phyloP scores from a whole-genome alignment of 2,888 invertebrate species.

The Auanema freiburgensis region DNA sequence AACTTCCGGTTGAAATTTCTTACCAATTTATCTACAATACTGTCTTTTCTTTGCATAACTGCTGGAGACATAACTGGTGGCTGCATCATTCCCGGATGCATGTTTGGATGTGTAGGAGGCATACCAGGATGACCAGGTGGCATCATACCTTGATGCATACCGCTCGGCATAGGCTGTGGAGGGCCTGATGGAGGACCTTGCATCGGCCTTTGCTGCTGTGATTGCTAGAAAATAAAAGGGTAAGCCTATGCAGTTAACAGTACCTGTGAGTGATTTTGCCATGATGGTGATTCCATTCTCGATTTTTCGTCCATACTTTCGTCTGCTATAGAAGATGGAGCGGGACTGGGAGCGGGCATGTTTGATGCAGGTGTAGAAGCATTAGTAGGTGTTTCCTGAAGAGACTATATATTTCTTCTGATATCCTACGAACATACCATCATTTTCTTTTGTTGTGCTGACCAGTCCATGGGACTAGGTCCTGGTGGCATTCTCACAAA shows the following conservation, averaged over 20 bases:
- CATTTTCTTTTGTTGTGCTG: constrained; percentile 28
- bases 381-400: constrained; percentile 22
- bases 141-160: constrained; percentile 14
- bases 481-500: constrained; percentile 50
- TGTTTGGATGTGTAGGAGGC: too few relatives aligned
- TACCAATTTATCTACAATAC: constrained; percentile 29
- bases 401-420: neutral
- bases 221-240: neutral
- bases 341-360: constrained; percentile 38
- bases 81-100: constrained; percentile 21
- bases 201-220: too few relatives aligned
- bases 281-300: constrained; percentile 22
- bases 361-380: constrained; percentile 36
- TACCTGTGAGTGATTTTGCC: constrained; percentile 16
- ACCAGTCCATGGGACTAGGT: constrained; percentile 48
- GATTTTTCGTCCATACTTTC: constrained; percentile 33
- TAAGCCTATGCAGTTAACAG: neutral
- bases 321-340: constrained; percentile 40
- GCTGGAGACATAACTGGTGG: constrained; percentile 17
- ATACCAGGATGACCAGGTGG: constrained; percentile 11
- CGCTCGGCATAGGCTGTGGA: neutral
- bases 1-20: constrained; percentile 6
- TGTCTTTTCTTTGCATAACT: constrained; percentile 7
- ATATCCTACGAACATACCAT: neutral
- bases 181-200: constrained; percentile 11